A percentile compares a stretch with the other conserved stretches of the same genome.
Conservation (phyloP, 2,888 invertebrate species). For the Cyrtodaria siliqua region DNA sequence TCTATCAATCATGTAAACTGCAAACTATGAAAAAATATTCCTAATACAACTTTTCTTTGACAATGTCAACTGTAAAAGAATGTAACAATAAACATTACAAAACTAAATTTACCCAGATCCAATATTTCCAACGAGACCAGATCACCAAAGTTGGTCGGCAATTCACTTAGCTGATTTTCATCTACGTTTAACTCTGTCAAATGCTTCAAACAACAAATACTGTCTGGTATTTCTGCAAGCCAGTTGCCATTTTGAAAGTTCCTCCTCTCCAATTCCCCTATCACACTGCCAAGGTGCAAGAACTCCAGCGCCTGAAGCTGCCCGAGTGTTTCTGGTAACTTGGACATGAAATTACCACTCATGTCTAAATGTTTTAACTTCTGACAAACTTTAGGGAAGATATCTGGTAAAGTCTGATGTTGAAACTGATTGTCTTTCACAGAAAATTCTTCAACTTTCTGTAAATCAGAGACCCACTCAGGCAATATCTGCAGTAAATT, state of each 20-base stretch:
- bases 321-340: conserved; percentile 76
- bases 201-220: conserved; percentile 69
- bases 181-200: conserved; percentile 75
- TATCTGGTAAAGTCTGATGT: conserved; percentile 59
- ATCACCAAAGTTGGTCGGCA: conserved; percentile 79
- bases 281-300: conserved; percentile 78
- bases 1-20: background rate
- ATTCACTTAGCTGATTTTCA: conserved; percentile 77
- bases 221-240: conserved; percentile 73
- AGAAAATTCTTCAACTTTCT: conserved; percentile 67
- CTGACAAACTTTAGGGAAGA: conserved; percentile 65
- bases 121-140: conserved; percentile 75
- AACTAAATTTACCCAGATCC: conserved; percentile 74
- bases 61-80: background rate
- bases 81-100: background rate
- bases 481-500: conserved; percentile 72
- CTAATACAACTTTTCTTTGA: background rate
- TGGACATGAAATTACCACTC: conserved; percentile 78
- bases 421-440: conserved; percentile 73
- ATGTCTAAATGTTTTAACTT: conserved; percentile 72
- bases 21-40: conserved; percentile 10
- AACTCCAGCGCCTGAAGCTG: conserved; percentile 70
- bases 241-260: conserved; percentile 83
- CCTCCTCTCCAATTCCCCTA: conserved; percentile 78
- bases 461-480: conserved; percentile 70